Evolutionary conservation across 2,113 vertebrate genomes (phyloP), one percentile per base, ranked within the genome.

Genomic region (Labrus mixtus): DNA sequence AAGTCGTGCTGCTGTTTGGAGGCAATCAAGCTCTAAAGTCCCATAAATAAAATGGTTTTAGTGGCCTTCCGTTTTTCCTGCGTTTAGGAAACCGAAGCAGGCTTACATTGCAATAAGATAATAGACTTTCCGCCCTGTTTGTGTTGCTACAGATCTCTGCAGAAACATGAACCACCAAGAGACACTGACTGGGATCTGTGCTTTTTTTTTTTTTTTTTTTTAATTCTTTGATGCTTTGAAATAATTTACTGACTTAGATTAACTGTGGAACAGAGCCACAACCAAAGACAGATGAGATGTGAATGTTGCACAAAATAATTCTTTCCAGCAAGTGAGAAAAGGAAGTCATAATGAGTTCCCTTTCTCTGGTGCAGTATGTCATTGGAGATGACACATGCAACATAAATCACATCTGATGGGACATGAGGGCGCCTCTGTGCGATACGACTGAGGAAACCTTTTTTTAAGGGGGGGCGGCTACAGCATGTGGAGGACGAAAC

Each of bases 221-320:
- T 19, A 73, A 72, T 77, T 65, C 75, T 46, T 85, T 77, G 84
- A 61, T 71, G 73, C 57, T 65, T 63, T 53, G 23, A 74, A 78
- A 75, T 71, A 58, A 87, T 89, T 87, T 87, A 87, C 46, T 68
- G 54, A 78, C 79, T 75, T 56, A 67, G 46, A 74, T 78, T 83
- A 78, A 79, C 56, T 81, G 82, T 78, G 72, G 67, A 59, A 76
- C 51, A 64, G 57, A 76, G 77, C 80, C 81, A 76, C 77, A 90
- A 91, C 84, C 64, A 85, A 89, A 90, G 84, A 83, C 89, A 92
- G 86, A 93, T 84, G 87, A 90, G 54, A 22, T 48, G 79, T 76
- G 85, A 90, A 92, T 72, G 74, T 81, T 12, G 67, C 82, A 76
- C 56, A 80, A 81, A 88, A 82, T 73, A 54, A 84, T 78, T 29